Evolutionary conservation across 2,113 vertebrate species (phyloP), one percentile per base, ranked within the genome.

Genomic region (Peromyscus maniculatus): DNA sequence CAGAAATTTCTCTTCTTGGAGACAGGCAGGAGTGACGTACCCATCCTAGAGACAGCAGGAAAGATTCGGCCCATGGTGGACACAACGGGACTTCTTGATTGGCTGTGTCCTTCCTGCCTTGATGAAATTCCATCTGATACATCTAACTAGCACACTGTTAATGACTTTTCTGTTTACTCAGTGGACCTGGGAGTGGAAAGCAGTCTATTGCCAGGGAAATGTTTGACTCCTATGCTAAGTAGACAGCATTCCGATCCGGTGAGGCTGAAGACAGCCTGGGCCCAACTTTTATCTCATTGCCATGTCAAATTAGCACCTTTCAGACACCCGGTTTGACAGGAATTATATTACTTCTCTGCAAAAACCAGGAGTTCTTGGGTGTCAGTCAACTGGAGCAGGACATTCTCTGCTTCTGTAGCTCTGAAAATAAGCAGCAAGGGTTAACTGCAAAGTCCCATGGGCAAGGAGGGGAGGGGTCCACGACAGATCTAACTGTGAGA

Each of bases 101-200:
- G 95, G 94, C 97, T 97, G 95, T 46, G 94, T 97, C 97, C 97
- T 96, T 98, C 97, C 97, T 83, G 93, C 94, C 98, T 95, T 98
- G 98, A 99, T 98, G 98, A 99, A 98, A 99, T 98, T 97, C 98
- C 98, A 98, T 96, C 97, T 96, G 98, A 96, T 97, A 97, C 98
- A 98, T 98, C 98, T 98, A 98, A 98, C 72, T 92, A 86, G 88
- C 92, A 91, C 98, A 96, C 98, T 99, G 98, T 98, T 99, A 99
- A 99, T 99, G 99, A 99, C 98, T 99, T 99, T 98, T 98, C 98
- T 99, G 98, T 99, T 99, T 99, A 99, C 98, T 99, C 98, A 99
- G 98, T 97, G 97, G 98, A 98, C 99, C 98, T 98, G 96, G 97
- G 98, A 98, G 98, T 98, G 98, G 98, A 98, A 98, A 98, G 98